phyloP scores from a whole-genome alignment of 92 coral and sea anemone genomes.

The Heliopora coerulea region DNA sequence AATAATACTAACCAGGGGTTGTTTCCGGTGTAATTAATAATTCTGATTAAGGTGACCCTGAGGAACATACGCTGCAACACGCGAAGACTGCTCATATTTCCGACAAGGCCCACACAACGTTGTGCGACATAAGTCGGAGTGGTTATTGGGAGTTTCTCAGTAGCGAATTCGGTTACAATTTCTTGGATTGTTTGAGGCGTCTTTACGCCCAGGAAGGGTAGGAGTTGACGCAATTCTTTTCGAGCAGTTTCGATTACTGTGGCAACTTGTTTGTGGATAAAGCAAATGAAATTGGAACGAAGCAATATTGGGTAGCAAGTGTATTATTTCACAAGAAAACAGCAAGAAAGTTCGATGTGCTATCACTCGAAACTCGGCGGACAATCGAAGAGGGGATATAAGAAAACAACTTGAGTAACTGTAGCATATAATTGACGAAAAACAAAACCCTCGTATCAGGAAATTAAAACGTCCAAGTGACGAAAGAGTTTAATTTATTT shows the following conservation, averaged over 20 bases:
- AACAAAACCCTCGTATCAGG: too few relatives aligned
- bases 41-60: conserved; percentile 21
- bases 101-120: not conserved
- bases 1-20: not conserved
- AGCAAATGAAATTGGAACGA: too few relatives aligned
- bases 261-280: conserved; percentile 30
- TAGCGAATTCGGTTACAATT: too few relatives aligned
- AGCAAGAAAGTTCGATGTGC: not conserved
- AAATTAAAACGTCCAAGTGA: too few relatives aligned
- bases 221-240: not conserved
- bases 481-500: too few relatives aligned
- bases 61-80: not conserved
- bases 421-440: too few relatives aligned
- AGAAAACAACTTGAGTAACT: too few relatives aligned
- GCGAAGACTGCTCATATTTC: not conserved
- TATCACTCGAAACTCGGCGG: too few relatives aligned
- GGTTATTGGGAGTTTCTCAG: too few relatives aligned
- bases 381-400: too few relatives aligned
- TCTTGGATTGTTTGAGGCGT: not conserved
- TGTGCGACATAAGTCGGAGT: not conserved
- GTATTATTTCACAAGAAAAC: not conserved
- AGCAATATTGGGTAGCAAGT: too few relatives aligned
- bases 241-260: conserved; percentile 18
- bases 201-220: not conserved
- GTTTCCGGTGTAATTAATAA: conserved; percentile 17